Evolutionary conservation across 2,797 vertebrate species (phyloP).

Genomic region (Poeciliopsis presidionis): DNA sequence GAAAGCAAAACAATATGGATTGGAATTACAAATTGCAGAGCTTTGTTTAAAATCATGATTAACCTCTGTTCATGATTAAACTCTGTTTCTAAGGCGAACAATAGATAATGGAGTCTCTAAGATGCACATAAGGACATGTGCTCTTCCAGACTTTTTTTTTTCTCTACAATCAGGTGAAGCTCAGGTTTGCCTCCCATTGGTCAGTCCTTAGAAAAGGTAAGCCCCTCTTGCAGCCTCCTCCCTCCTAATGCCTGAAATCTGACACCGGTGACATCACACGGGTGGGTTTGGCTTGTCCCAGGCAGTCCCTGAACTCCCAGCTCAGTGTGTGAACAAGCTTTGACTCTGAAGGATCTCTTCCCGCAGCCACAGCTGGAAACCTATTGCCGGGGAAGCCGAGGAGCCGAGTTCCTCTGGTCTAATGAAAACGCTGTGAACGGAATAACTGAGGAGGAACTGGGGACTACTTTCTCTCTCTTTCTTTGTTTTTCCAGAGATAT

Average conservation of each 20-base stretch:
- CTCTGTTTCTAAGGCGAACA: conserved; percentile 25
- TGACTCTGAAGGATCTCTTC: conserved; percentile 75
- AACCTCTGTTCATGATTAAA: conserved; percentile 7
- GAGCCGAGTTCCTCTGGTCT: conserved; percentile 48
- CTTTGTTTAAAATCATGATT: conserved; percentile 21
- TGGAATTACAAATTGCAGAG: conserved; percentile 4
- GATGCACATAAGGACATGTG: conserved; percentile 57
- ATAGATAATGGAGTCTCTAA: conserved; percentile 45
- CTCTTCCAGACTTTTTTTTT: conserved; percentile 15
- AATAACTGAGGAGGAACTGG: conserved; percentile 66
- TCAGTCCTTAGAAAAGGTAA: conserved; percentile 67
- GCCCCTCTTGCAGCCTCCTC: conserved; percentile 50
- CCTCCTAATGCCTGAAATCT: conserved; percentile 63
- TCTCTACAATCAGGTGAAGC: conserved; percentile 61
- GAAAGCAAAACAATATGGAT: conserved; percentile 10
- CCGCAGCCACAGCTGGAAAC: conserved; percentile 72
- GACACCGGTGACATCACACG: conserved; percentile 80
- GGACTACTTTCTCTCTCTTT: conserved; percentile 43
- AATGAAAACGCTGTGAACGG: conserved; percentile 59
- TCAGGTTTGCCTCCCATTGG: conserved; percentile 61
- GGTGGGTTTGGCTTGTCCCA: conserved; percentile 74
- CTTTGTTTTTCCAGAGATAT: conserved; percentile 52
- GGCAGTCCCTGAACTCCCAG: conserved; percentile 55
- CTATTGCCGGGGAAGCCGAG: conserved; percentile 46
- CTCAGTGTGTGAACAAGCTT: conserved; percentile 79